phyloP scores from a whole-genome alignment of 2,888 invertebrate species.

The Drosophila borborema region DNA sequence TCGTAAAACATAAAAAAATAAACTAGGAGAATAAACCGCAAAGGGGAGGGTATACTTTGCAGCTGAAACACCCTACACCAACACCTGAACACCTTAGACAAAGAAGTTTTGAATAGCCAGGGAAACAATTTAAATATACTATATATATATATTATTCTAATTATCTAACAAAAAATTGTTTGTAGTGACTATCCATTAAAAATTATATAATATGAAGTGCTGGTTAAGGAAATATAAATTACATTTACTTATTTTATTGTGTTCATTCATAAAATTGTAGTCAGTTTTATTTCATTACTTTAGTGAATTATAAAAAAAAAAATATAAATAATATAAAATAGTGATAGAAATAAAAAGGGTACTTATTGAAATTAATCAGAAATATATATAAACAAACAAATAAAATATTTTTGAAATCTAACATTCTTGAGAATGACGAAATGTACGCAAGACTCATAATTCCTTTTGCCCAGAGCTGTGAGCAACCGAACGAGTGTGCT shows the following conservation, averaged over 20 bases:
- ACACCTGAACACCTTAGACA: not conserved
- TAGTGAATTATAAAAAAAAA: too few species aligned
- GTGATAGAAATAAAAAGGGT: not conserved
- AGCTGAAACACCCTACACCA: constrained; percentile 11
- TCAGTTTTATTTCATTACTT: not conserved
- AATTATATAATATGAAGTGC: not conserved
- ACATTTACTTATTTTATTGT: too few species aligned
- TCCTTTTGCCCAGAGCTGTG: not conserved
- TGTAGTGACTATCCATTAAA: not conserved
- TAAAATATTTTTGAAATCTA: not conserved
- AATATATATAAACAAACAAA: not conserved
- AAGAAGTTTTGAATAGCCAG: not conserved
- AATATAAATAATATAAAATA: too few species aligned
- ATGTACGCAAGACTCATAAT: not conserved
- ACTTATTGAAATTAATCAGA: too few species aligned
- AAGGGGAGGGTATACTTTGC: constrained; percentile 13
- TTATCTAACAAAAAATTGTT: not conserved
- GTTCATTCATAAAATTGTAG: too few species aligned
- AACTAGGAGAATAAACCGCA: constrained; percentile 21
- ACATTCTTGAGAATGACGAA: not conserved
- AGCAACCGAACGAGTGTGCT: constrained; percentile 23
- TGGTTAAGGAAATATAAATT: not conserved
- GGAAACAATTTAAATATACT: not conserved
- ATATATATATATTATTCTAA: not conserved
- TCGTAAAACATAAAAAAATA: constrained; percentile 45